phyloP scores from a whole-genome alignment of 2,888 invertebrate species.

The Mimachlamys varia region DNA sequence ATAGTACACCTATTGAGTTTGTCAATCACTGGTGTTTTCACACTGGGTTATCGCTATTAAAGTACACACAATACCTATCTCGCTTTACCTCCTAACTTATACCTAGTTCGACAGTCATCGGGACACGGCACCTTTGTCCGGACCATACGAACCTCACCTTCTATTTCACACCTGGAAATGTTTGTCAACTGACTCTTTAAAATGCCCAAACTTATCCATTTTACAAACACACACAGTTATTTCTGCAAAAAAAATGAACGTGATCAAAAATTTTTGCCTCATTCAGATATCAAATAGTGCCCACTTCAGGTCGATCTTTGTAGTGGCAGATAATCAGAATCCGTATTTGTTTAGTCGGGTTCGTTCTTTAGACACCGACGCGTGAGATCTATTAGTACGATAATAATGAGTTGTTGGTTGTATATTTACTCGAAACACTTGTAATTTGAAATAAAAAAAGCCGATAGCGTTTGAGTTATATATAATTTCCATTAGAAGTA shows the following conservation, averaged over 20 bases:
- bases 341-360: not conserved
- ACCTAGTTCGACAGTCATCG: not conserved
- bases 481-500: not conserved
- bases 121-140: not conserved
- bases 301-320: not conserved
- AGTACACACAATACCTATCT: not conserved
- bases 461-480: not conserved
- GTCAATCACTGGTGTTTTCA: slow-evolving; percentile 9
- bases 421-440: not conserved
- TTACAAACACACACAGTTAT: not conserved
- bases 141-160: not conserved
- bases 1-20: not conserved
- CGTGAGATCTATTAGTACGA: not conserved
- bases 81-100: not conserved
- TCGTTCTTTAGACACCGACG: not conserved
- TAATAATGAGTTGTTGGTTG: not conserved
- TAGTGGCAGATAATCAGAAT: not conserved
- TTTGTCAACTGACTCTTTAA: not conserved
- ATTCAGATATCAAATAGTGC: not conserved
- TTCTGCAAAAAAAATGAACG: not conserved
- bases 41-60: not conserved
- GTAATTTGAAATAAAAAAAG: not conserved
- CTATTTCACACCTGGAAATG: not conserved
- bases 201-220: not conserved
- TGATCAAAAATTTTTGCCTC: not conserved